Evolutionary conservation across 2,888 invertebrate species (phyloP), one percentile per base, ranked within the genome.

Genomic region (Cryptus viduatorius): DNA sequence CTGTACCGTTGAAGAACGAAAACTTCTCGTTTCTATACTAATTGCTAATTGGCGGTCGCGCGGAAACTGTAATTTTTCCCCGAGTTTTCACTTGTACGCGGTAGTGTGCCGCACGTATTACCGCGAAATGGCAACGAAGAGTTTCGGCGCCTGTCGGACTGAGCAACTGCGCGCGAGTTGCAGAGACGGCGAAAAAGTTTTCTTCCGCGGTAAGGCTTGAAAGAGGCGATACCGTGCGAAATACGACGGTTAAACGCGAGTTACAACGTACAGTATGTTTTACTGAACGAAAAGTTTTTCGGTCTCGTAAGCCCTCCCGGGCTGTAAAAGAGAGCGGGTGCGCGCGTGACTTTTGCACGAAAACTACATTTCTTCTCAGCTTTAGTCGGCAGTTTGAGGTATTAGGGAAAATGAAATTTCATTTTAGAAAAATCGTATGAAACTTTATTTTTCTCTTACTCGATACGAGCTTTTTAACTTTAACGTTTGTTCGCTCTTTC

Each of bases 201-300:
- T 81, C 42, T 29, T 2, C 64, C 75, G 73, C 53, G 71, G 19
- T 50, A 59, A 68, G 82, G 68, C 46, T 81, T 64, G 79, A 67
- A 67, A 64, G 84, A 37, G 73, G 78, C 72, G 82, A 82, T 84
- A 84, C 80, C 67, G 56, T 31, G 73, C 77, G 72, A 82, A 80
- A 82, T 84, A 82, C 82, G 79, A 72, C 72, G 77, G 72, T 84
- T 84, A 86, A 86, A 84, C 67, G 71, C 78, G 82, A 84, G 84
- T 82, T 79, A 82, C 85, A 31, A 72, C 77, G 14, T 31, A 16
- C 68, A 68, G 80, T 77, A 84, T 80, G 59, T 80, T 81, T 81
- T 59, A 84, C 78, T 56, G 73, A 72, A 71, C 50, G 56, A 64
- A 84, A 84, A 84, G 73, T 84, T 84, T 37, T 81, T 69, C 69